Evolutionary conservation across 2,888 invertebrate species (phyloP), one percentile per base, ranked within the genome.

Genomic region (Dascillus cervinus): DNA sequence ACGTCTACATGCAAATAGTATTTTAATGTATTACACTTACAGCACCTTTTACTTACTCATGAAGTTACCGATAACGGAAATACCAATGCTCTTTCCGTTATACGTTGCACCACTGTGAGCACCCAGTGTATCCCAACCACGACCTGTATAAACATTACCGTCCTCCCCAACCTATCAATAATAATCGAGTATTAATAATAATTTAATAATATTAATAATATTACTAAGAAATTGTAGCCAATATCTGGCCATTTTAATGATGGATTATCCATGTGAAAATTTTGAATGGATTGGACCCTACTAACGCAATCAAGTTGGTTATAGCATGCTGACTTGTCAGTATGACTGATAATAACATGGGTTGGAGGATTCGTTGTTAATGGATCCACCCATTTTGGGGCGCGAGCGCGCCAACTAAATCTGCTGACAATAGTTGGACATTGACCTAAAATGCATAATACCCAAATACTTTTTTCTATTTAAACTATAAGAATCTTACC

Each of bases 101-200:
- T 72, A 77, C 3, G 69, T 69, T 11, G 59, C 65, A 0, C 75
- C 73, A n/a, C n/a, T n/a, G 40, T 77, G 77, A 0, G 75, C 69
- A 0, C 77, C 77, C 4, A 65, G 65, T 23, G 65, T 66, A 3
- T 68, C 60, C 77, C 77, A 78, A 1, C 77, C 77, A 1, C 65
- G 53, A 2, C 77, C 78, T 56, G 77, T 74, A 43, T 77, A 78
- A 2, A 78, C 64, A 13, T 70, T 64, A 4, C 75, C 76, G 47
- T 77, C 75, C 12, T 72, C 72, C 3, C 77, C 76, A 20, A 78
- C 65, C 21, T 77, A 47, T 15, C 20, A 19, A 22, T 15, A 5
- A 17, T 4, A 8, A 17, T 17, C 4, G 8, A 17, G 8, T 17
- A 17, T 17, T 17, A 17, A 17, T 17, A 8, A 17, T 17, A 17